Base-by-base conservation (phyloP, 2,113 vertebrate species). In the Saccopteryx bilineata region DNA sequence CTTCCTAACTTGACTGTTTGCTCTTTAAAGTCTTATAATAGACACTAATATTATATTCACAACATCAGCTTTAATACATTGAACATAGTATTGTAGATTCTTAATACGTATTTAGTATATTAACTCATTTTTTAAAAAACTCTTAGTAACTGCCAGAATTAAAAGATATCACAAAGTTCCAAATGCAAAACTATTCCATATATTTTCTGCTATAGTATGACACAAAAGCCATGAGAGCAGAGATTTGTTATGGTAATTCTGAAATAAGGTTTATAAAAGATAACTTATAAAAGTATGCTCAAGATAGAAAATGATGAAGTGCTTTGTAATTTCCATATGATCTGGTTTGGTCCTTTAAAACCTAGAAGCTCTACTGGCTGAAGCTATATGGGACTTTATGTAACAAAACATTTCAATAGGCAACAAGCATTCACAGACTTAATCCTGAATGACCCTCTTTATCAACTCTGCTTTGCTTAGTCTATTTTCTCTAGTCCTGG, bases 101-200 rank as follows among this genome's bases (percentile, higher is more conserved):
- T 69, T 28, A 80, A 61, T 58, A 78, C 6, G 31, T 39, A 1
- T 61, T 85, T 79, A 76, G 8, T 80, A 85, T 31, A 54, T 90
- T 90, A 83, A 83, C 17, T 74, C 28, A 52, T 58, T 82, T 50
- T 50, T 31, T 60, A 60, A 84, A 71, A 91, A 91, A 87, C 7
- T 81, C 69, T 87, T 21, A 65, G 48, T n/a, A 87, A 52, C 28
- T 71, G 23, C 48, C 84, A 54, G 8, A 39, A 87, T 28, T 21
- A 87, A 82, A 76, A 82, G 26, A 66, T 81, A 78, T 3, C 26
- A 33, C 23, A 86, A 72, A 78, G 68, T 63, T 69, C 31, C 31
- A 58, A 68, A 89, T 61, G 39, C n/a, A 72, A 90, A 68, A 56
- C 54, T 61, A 60, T 80, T 94, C 26, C 65, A 61, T 33, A 63